Evolutionary conservation across 2,797 vertebrate species (phyloP).

Genomic region (Smutsia temminckii): DNA sequence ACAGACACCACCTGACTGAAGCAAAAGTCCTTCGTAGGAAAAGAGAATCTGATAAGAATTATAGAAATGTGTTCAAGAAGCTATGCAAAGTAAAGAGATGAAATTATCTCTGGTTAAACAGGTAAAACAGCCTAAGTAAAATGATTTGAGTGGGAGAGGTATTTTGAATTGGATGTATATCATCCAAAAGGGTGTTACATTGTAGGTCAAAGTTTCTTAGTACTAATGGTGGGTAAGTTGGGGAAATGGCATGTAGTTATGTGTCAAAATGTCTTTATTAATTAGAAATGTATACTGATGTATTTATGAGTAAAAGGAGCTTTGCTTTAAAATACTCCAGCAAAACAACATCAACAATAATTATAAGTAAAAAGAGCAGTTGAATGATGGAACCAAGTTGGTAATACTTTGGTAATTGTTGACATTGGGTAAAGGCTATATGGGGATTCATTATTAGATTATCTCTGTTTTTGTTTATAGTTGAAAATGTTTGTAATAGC

Average conservation of each 20-base stretch:
- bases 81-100: neutral
- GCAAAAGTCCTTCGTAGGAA: neutral
- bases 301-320: neutral
- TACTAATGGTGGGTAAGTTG: neutral
- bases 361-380: neutral
- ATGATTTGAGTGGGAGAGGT: neutral
- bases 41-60: neutral
- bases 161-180: neutral
- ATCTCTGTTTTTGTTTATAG: neutral
- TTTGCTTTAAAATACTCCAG: neutral
- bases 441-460: neutral
- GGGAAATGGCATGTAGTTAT: neutral
- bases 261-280: neutral
- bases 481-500: neutral
- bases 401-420: neutral
- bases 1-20: neutral
- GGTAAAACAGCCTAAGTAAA: neutral
- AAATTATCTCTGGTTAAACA: neutral
- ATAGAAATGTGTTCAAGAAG: neutral
- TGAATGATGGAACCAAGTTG: neutral
- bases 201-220: neutral
- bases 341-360: neutral
- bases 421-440: neutral
- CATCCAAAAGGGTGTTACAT: neutral
- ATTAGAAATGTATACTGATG: neutral